phyloP scores from a whole-genome alignment of 2,113 vertebrate genomes.

The Anoura caudifer region DNA sequence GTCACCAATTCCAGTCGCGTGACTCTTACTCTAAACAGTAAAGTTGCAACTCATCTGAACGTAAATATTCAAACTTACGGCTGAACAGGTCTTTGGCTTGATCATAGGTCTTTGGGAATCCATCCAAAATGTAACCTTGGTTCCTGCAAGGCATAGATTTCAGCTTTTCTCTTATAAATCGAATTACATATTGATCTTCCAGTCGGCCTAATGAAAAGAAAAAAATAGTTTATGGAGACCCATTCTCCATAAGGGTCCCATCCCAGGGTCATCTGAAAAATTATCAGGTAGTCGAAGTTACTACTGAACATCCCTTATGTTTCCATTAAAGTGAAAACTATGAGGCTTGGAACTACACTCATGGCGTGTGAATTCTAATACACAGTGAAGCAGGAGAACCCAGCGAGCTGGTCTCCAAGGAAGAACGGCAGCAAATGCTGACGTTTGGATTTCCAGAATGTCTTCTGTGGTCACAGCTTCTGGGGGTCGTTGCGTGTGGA shows the following conservation, averaged over 20 bases:
- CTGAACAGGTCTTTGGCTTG: conserved; percentile 90
- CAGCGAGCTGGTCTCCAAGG: background rate
- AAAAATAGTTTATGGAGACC: background rate
- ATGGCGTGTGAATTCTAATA: rapidly evolving
- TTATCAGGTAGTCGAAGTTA: background rate
- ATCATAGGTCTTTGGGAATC: conserved; percentile 88
- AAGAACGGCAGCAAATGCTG: rapidly evolving
- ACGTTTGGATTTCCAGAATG: too few species aligned
- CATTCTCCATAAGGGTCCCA: background rate
- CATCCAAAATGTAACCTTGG: conserved; percentile 94
- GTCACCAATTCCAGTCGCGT: background rate
- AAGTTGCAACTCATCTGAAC: background rate
- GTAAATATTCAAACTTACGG: conserved; percentile 77
- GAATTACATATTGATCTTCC: conserved; percentile 84
- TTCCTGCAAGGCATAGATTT: conserved; percentile 91
- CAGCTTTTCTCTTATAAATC: conserved; percentile 88
- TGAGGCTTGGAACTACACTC: background rate
- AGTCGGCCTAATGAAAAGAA: conserved; percentile 80
- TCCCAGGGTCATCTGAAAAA: background rate
- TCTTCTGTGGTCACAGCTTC: too few species aligned
- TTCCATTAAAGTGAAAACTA: background rate
- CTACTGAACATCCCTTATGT: background rate
- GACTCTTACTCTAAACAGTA: background rate
- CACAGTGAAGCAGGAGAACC: background rate
- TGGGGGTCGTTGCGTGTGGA: background rate